Conservation (phyloP, 2,113 vertebrate genomes). For the Acrocephalus kingi region DNA sequence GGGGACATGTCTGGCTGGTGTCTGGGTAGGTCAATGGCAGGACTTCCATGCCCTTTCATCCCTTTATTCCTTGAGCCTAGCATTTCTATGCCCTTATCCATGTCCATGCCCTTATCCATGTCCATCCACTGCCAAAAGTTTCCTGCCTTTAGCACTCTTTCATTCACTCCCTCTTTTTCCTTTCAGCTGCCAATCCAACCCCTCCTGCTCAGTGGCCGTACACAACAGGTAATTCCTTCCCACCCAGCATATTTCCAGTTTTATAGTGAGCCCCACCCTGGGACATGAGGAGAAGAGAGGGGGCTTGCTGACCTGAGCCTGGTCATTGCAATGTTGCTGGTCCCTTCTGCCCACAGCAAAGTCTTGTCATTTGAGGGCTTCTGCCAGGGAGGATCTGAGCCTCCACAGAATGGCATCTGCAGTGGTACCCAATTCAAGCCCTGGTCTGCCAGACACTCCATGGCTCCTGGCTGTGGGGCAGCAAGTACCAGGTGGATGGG, state of each 20-base stretch:
- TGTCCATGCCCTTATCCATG: neutral
- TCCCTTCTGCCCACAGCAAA: neutral
- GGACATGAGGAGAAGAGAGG: neutral
- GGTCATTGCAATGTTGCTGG: neutral
- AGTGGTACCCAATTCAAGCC: neutral
- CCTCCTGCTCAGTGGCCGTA: neutral
- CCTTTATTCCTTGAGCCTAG: too few relatives aligned
- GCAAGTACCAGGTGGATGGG: neutral
- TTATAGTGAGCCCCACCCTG: too few relatives aligned
- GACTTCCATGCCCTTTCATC: neutral
- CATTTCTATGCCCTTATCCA: neutral
- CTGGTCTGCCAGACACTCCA: neutral
- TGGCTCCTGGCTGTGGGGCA: too few relatives aligned
- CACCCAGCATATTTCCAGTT: neutral
- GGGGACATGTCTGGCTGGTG: neutral
- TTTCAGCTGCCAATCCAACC: neutral
- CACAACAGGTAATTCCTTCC: neutral
- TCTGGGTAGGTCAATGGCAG: neutral
- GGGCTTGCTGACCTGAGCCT: neutral
- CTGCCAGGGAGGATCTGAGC: neutral
- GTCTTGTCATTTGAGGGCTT: neutral
- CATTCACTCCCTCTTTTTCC: neutral
- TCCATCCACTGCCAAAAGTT: neutral
- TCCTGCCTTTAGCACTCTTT: neutral
- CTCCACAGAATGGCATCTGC: neutral